A percentile compares a stretch with the other conserved stretches of the same genome.
Conservation (phyloP, 2,888 invertebrate species). For the Agonopterix arenella region DNA sequence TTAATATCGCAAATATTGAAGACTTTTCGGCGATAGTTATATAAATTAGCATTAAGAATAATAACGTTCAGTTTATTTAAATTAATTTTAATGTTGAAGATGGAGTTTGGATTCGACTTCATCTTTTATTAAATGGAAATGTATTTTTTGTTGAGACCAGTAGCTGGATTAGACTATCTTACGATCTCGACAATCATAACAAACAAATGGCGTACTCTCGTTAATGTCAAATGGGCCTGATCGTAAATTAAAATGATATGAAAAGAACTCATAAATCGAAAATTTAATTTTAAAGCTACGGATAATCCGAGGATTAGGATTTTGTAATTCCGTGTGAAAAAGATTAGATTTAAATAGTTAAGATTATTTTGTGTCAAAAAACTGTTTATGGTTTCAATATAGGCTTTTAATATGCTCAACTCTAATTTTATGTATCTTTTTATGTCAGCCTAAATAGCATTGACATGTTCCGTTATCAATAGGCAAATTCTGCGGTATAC, state of each 20-base stretch:
- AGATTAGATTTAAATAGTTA: not conserved
- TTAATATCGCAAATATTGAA: slow-evolving; percentile 3
- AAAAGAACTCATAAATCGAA: slow-evolving; percentile 4
- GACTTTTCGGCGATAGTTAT: slow-evolving; percentile 2
- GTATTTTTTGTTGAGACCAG: slow-evolving; percentile 7
- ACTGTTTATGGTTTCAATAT: too few species aligned
- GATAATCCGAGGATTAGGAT: slow-evolving; percentile 4
- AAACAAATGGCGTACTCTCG: slow-evolving; percentile 11
- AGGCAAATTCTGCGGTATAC: too few species aligned
- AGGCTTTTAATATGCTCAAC: too few species aligned
- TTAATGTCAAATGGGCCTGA: slow-evolving; percentile 7
- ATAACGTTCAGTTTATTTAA: slow-evolving; percentile 8
- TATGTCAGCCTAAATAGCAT: not conserved
- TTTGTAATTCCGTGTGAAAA: slow-evolving; percentile 7
- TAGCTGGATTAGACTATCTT: slow-evolving; percentile 7
- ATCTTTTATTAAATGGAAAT: not conserved
- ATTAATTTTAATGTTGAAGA: slow-evolving; percentile 8
- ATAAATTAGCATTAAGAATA: slow-evolving; percentile 7
- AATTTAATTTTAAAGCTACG: slow-evolving; percentile 3
- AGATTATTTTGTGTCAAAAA: too few species aligned
- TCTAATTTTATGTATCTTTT: too few species aligned
- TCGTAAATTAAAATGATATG: slow-evolving; percentile 6
- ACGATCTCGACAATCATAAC: slow-evolving; percentile 8
- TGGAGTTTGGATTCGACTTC: not conserved
- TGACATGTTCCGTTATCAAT: too few species aligned